phyloP scores from a whole-genome alignment of 1,140 invertebrate genomes.

The Lepidurus couesii region DNA sequence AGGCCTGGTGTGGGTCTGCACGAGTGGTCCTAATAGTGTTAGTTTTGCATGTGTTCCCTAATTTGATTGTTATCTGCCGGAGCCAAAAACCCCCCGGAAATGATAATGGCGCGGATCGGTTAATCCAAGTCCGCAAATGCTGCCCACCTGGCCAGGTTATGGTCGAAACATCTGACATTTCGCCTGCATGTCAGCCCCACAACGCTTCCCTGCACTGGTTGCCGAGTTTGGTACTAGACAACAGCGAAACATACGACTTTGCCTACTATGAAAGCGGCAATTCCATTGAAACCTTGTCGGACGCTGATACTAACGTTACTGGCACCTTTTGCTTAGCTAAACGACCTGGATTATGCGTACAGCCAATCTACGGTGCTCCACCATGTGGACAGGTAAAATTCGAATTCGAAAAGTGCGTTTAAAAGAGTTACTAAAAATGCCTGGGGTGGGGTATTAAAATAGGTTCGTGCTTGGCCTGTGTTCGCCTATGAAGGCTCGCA shows the following conservation, averaged over 20 bases:
- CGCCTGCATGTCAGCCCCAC: constrained; percentile 45
- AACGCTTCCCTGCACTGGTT: constrained; percentile 54
- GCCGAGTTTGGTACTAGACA: constrained; percentile 57
- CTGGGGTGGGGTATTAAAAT: background rate
- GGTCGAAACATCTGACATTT: constrained; percentile 47
- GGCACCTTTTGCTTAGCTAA: constrained; percentile 25
- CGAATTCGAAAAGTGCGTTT: background rate
- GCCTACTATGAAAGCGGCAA: constrained; percentile 40
- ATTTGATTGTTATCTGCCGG: background rate
- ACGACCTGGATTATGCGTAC: constrained; percentile 39
- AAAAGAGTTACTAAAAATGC: background rate
- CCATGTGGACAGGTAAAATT: constrained; percentile 59
- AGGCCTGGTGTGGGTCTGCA: background rate
- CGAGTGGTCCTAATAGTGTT: background rate
- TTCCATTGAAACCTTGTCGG: constrained; percentile 8
- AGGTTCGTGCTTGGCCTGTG: constrained; percentile 53
- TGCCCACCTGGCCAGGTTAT: constrained; percentile 64
- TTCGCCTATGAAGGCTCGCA: constrained; percentile 56
- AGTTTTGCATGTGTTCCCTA: background rate
- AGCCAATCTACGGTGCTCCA: constrained; percentile 58
- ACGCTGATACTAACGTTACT: constrained; percentile 26
- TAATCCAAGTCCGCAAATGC: constrained; percentile 60
- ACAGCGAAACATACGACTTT: constrained; percentile 45
- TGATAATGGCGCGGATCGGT: background rate
- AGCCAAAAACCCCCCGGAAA: background rate